Evolutionary conservation across 2,113 vertebrate species (phyloP).

Genomic region (Oxyura jamaicensis): DNA sequence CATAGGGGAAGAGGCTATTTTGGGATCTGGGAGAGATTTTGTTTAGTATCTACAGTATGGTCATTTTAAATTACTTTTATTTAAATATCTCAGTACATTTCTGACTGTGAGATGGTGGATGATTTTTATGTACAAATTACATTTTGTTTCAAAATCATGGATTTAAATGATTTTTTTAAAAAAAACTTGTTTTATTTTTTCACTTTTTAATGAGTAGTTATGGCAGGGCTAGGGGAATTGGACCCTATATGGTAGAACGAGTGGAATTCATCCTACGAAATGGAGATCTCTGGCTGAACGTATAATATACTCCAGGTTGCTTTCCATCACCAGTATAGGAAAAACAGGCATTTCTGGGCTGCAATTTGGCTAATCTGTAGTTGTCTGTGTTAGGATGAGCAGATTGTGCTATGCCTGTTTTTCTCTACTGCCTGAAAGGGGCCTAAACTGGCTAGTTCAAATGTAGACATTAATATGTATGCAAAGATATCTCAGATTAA

Average conservation of each 20-base stretch:
- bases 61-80: neutral
- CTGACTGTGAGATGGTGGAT: neutral
- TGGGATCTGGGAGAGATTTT: neutral
- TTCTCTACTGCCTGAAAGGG: neutral
- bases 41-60: neutral
- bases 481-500: neutral
- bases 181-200: neutral
- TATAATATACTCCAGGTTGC: neutral
- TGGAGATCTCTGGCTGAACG: neutral
- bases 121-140: neutral
- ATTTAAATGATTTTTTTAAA: neutral
- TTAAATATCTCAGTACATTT: neutral
- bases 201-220: neutral
- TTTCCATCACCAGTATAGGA: rapidly evolving
- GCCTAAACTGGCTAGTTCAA: neutral
- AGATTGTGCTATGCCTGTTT: neutral
- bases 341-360: neutral
- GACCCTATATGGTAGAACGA: neutral
- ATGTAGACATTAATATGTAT: neutral
- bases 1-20: neutral
- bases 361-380: neutral
- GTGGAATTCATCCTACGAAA: neutral
- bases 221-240: neutral
- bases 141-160: neutral
- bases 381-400: neutral